phyloP scores from a whole-genome alignment of 2,797 vertebrate genomes.

The Macroramphosus scolopax region DNA sequence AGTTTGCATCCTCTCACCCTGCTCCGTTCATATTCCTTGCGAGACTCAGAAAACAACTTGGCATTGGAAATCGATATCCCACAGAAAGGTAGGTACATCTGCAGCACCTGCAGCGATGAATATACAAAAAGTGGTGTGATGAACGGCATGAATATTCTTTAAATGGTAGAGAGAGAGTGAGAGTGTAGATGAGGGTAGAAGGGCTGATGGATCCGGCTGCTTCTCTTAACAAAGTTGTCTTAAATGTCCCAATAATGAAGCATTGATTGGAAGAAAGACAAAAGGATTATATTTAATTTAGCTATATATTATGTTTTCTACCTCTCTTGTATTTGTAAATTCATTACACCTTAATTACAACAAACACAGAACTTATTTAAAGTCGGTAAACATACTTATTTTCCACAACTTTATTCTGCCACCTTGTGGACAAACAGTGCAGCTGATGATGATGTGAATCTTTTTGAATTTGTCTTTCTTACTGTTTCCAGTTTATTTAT shows the following conservation, averaged over 20 bases:
- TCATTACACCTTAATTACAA: neutral
- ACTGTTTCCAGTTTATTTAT: no score
- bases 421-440: constrained; percentile 56
- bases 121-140: neutral
- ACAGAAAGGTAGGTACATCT: constrained; percentile 99
- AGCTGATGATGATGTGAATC: neutral
- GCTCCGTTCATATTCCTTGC: constrained; percentile 99
- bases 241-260: constrained; percentile 46
- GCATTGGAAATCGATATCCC: constrained; percentile 98
- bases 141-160: constrained; percentile 7
- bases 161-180: neutral
- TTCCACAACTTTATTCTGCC: constrained; percentile 56
- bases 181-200: neutral
- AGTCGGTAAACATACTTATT: neutral
- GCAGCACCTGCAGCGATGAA: constrained; percentile 85
- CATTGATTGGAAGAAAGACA: constrained; percentile 54
- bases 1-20: constrained; percentile 83
- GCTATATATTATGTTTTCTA: no score
- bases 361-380: constrained; percentile 1
- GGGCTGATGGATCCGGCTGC: no score
- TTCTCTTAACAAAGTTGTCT: no score
- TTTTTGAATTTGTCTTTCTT: no score
- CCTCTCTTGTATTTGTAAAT: no score
- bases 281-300: no score
- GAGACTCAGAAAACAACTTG: constrained; percentile 94